These are phyloP conservation scores for Heliconius congener DNA, from an alignment of 1,140 invertebrate genomes.

Conservation along the genomic window DNA sequence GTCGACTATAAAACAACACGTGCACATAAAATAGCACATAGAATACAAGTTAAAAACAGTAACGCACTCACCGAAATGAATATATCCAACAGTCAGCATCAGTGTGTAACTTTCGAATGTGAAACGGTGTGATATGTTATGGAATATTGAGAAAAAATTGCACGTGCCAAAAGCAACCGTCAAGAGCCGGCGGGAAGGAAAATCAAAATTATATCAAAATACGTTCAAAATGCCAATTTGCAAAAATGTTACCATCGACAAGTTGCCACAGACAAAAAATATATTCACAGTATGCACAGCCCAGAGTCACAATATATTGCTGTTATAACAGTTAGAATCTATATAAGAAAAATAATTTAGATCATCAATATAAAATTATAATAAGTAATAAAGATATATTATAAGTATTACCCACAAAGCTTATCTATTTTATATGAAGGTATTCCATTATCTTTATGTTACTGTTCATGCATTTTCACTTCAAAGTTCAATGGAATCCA, in stretches of 20 bases:
- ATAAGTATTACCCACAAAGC: too few relatives aligned
- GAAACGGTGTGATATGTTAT: conserved; percentile 50
- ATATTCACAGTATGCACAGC: background rate
- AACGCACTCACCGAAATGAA: conserved; percentile 69
- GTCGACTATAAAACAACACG: conserved; percentile 71
- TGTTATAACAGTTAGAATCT: too few relatives aligned
- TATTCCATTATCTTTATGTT: too few relatives aligned
- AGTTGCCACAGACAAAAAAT: conserved; percentile 28
- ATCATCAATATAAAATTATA: too few relatives aligned
- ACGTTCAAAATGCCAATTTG: conserved; percentile 56
- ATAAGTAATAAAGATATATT: too few relatives aligned
- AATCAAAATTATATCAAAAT: conserved; percentile 68
- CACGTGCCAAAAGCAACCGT: conserved; percentile 79
- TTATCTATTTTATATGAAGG: too few relatives aligned
- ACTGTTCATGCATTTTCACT: too few relatives aligned
- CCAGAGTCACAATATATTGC: background rate
- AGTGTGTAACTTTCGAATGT: conserved; percentile 56
- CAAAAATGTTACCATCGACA: conserved; percentile 52
- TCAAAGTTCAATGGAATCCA: too few relatives aligned
- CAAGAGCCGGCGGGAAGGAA: conserved; percentile 76
- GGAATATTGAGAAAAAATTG: conserved; percentile 65
- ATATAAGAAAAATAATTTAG: too few relatives aligned
- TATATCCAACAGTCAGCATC: conserved; percentile 69
- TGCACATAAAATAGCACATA: conserved; percentile 60
- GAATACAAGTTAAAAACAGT: conserved; percentile 45